Evolutionary conservation across 1,140 invertebrate genomes (phyloP).

Genomic region (Zaprionus taronus): DNA sequence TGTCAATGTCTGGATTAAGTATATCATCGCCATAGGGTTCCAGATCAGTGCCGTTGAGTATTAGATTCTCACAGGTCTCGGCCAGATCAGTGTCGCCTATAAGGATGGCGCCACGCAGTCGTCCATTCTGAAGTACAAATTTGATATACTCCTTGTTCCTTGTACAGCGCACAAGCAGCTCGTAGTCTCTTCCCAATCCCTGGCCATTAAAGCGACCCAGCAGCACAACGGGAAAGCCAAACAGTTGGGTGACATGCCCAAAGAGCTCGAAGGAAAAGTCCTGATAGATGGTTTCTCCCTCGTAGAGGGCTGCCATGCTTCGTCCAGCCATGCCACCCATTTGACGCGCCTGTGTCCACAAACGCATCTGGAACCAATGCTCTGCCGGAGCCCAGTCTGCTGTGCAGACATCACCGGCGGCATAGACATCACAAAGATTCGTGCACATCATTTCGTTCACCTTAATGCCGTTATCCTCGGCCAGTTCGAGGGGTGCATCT

Average conservation of each 20-base stretch:
- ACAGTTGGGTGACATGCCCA: slow-evolving; percentile 97
- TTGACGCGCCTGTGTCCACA: slow-evolving; percentile 99
- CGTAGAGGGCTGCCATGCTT: slow-evolving; percentile 91
- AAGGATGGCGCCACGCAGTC: slow-evolving; percentile 95
- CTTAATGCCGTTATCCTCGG: slow-evolving; percentile 90
- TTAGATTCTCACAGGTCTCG: slow-evolving; percentile 99
- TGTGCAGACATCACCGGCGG: slow-evolving; percentile 96
- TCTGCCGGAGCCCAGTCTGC: slow-evolving; percentile 90
- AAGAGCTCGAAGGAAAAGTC: slow-evolving; percentile 99
- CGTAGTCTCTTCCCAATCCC: slow-evolving; percentile 92
- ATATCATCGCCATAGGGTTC: slow-evolving; percentile 95
- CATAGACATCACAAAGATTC: slow-evolving; percentile 91
- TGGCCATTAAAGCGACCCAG: slow-evolving; percentile 98
- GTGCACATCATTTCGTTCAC: slow-evolving; percentile 96
- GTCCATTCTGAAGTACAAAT: slow-evolving; percentile 93
- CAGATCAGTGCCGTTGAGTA: slow-evolving; percentile 97
- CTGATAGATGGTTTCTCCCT: slow-evolving; percentile 88
- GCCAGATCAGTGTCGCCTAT: slow-evolving; percentile 99
- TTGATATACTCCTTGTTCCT: slow-evolving; percentile 95
- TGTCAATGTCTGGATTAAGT: slow-evolving; percentile 97
- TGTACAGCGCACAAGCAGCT: slow-evolving; percentile 94
- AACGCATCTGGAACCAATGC: slow-evolving; percentile 98
- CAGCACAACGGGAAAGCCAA: slow-evolving; percentile 97
- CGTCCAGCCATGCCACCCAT: slow-evolving; percentile 98
- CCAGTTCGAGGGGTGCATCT: slow-evolving; percentile 86